These are phyloP conservation scores for Percopsis omiscomaycus DNA, from an alignment of 2,797 vertebrate genomes.

Conservation along the genomic window DNA sequence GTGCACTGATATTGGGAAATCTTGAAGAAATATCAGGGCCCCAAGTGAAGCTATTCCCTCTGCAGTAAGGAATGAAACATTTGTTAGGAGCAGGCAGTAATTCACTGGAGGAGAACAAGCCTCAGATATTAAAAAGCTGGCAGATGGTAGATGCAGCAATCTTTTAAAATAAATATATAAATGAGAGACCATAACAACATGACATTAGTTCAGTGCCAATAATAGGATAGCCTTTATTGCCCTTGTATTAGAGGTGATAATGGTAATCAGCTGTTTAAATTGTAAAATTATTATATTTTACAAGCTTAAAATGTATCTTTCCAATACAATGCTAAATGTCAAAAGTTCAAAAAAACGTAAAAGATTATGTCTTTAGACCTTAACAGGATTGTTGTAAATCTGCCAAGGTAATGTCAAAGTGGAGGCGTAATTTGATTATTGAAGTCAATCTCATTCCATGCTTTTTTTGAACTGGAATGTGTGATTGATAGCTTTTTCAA, in stretches of 20 bases:
- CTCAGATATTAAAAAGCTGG: constrained; percentile 51
- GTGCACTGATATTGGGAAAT: constrained; percentile 47
- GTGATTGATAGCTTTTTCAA: constrained; percentile 70
- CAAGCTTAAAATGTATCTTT: not conserved
- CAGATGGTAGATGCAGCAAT: constrained; percentile 49
- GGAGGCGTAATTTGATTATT: constrained; percentile 44
- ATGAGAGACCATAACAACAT: constrained; percentile 9
- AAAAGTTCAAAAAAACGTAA: not conserved
- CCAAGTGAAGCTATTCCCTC: constrained; percentile 60
- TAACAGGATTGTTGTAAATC: not conserved
- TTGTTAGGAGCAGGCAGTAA: constrained; percentile 33
- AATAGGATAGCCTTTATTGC: constrained; percentile 38
- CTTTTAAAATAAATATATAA: not conserved
- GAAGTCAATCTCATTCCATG: constrained; percentile 34
- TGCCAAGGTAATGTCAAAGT: constrained; percentile 7
- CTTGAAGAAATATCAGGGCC: constrained; percentile 46
- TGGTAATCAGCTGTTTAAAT: constrained; percentile 13
- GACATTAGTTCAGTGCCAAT: constrained; percentile 44
- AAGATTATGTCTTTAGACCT: constrained; percentile 12
- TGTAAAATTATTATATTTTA: not conserved
- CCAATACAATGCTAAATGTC: not conserved
- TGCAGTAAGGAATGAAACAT: constrained; percentile 49
- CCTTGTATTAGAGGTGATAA: constrained; percentile 27
- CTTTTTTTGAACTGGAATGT: constrained; percentile 33
- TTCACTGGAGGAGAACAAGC: constrained; percentile 49